Evolutionary conservation across 2,113 vertebrate genomes (phyloP), one percentile per base, ranked within the genome.

Genomic region (Thinocorus orbignyianus): DNA sequence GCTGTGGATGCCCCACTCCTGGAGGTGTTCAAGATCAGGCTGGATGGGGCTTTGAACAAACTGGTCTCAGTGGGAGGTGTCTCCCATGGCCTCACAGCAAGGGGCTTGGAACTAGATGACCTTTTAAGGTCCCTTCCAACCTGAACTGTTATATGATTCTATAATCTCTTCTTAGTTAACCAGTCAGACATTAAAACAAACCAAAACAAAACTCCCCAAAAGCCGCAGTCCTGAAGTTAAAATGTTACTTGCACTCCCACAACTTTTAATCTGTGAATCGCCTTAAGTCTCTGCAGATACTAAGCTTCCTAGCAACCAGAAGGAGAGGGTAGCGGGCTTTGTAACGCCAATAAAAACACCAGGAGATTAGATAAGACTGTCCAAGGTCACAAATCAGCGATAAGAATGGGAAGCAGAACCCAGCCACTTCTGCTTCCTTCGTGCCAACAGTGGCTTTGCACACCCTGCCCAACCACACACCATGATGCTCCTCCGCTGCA

Each of bases 391-490:
- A 2, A 68, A 72, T 33, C 46, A 30, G 2, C 7, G 14, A 5
- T 6, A 90, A 17, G 86, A 94, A 13, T 3, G 25, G 31, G 25
- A 81, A 84, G 25, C 6, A 49, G 10, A 61, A 81, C 33, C 19
- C 12, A 60, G 70, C 44, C 60, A 51, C 24, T 6, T 24, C 17
- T 7, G 15, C 5, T 44, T 26, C 1, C 11, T 5, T 4, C 0
- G 0, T 54, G 72, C 26, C 55, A 58, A 46, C 2, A 1, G 73
- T 19, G 31, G 2, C n/a, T 84, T 31, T 16, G 11, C 37, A 22
- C 0, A 0, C 7, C 41, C 20, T 69, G 28, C 57, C 22, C 5
- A 0, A 3, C 30, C 2, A 7, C 2, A 7, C 24, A 16, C 15
- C 0, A 0, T 7, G 35, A 41, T 24, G 70, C 44, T 39, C 58